Base-by-base conservation (phyloP, 35 echinoderm and acorn worm genomes). In the Lytechinus pictus region DNA sequence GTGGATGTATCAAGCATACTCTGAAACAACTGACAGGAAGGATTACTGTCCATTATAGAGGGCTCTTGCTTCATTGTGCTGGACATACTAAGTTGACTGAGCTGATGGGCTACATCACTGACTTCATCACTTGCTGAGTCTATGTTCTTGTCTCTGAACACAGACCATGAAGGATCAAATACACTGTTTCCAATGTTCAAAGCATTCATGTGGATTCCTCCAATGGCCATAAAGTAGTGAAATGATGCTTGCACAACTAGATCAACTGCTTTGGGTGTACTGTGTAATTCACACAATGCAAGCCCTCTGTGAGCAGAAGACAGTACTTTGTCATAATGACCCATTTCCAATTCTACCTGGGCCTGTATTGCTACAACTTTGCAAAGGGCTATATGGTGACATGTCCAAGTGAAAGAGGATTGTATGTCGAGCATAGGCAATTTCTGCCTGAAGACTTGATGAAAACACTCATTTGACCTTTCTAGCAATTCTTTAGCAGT, bases 161-260 rank as follows among this genome's bases (percentile, higher is more conserved):
- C 9, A 27, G 92, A n/a, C 92, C 92, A 93, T 93, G 92, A 54
- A 53, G 52, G 10, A 57, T 93, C 92, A 93, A 93, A 93, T 57
- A 57, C 53, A 19, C n/a, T 57, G 54, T 44, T 33, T 33, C 52
- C 53, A 93, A 9, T 93, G 10, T 21, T 29, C 53, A 27, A 24
- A n/a, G 52, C n/a, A 57, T 93, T 55, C 92, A 53, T 54, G 28
- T 93, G 92, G 55, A 93, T 93, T 28, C 53, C 52, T 9, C n/a
- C 53, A 27, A 93, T 4, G 13, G 92, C 92, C 8, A 54, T 10
- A 57, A 9, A 93, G 54, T 93, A 57, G 53, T 93, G 54, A 55
- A 93, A 93, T 54, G 52, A 55, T 54, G 92, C 92, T 28, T 53
- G n/a, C 10, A 93, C 52, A 93, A 57, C 55, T n/a, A 54, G 52